phyloP scores from a whole-genome alignment of 2,113 vertebrate species.

The Phyllopteryx taeniolatus region DNA sequence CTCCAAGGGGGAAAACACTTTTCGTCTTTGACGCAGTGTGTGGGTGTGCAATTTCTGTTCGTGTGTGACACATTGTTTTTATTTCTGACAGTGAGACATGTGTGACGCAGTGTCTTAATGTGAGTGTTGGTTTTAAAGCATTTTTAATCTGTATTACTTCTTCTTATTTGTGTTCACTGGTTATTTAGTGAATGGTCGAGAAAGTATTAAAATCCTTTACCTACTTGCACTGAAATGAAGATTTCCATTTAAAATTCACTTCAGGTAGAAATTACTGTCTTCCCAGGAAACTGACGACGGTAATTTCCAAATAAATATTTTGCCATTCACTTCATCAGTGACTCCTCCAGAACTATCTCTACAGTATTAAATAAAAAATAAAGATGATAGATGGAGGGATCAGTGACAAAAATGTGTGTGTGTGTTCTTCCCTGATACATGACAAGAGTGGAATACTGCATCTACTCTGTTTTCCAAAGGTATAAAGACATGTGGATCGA shows the following conservation, averaged over 20 bases:
- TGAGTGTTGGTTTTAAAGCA: no score
- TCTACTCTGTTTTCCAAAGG: slow-evolving; percentile 31
- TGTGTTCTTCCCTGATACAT: slow-evolving; percentile 9
- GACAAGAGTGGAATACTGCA: background rate
- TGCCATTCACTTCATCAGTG: background rate
- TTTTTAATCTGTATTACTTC: no score
- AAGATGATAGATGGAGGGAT: background rate
- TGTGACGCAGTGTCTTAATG: no score
- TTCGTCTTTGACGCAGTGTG: slow-evolving; percentile 1
- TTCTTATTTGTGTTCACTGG: no score
- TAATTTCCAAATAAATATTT: background rate
- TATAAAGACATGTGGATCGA: slow-evolving; percentile 38
- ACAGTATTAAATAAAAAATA: background rate
- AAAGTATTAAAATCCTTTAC: no score
- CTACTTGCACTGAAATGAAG: no score
- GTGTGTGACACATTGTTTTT: background rate
- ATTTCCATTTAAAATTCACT: no score
- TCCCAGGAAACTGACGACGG: no score
- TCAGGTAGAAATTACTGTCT: no score
- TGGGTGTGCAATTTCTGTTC: background rate
- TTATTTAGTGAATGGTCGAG: no score
- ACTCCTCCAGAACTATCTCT: background rate
- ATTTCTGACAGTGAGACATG: background rate
- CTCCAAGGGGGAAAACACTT: slow-evolving; percentile 13
- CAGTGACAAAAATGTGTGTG: background rate